Evolutionary conservation across 2,113 vertebrate species (phyloP).

Genomic region (Grallaria varia): DNA sequence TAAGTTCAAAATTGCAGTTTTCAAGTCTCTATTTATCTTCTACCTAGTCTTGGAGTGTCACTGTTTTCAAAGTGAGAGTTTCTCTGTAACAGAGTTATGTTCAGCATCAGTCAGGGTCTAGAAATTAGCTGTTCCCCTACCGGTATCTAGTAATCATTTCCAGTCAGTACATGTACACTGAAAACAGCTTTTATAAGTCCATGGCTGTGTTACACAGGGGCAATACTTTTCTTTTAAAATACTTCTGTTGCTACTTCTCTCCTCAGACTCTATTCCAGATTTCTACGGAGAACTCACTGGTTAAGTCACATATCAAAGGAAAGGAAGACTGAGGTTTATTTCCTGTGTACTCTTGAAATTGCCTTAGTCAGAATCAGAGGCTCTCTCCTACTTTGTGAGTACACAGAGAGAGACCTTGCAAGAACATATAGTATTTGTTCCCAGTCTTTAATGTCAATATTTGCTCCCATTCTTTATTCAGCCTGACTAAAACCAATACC

Average conservation of each 20-base stretch:
- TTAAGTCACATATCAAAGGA: not conserved
- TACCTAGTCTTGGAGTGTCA: not conserved
- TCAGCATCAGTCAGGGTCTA: not conserved
- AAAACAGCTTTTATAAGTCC: not conserved
- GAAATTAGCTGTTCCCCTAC: not conserved
- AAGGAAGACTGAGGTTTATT: not conserved
- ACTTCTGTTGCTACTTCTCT: not conserved
- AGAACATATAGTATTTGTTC: not conserved
- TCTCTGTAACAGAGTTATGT: not conserved
- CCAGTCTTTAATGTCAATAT: not conserved
- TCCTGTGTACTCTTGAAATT: not conserved
- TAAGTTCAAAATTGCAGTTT: not conserved
- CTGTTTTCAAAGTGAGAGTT: not conserved
- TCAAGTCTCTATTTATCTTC: not conserved
- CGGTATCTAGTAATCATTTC: not conserved
- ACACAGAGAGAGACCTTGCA: not conserved
- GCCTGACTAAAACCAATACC: not conserved
- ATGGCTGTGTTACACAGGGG: not conserved
- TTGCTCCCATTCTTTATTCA: not conserved
- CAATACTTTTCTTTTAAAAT: not conserved
- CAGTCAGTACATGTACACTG: not conserved
- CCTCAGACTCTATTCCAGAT: not conserved
- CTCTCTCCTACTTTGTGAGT: not conserved
- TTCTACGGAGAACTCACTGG: not conserved
- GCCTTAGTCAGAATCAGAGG: not conserved